A percentile compares a stretch with the other conserved stretches of the same genome.
Evolutionary conservation across 2,888 invertebrate species (phyloP).

Genomic region (Acanthacorydalis orientalis): DNA sequence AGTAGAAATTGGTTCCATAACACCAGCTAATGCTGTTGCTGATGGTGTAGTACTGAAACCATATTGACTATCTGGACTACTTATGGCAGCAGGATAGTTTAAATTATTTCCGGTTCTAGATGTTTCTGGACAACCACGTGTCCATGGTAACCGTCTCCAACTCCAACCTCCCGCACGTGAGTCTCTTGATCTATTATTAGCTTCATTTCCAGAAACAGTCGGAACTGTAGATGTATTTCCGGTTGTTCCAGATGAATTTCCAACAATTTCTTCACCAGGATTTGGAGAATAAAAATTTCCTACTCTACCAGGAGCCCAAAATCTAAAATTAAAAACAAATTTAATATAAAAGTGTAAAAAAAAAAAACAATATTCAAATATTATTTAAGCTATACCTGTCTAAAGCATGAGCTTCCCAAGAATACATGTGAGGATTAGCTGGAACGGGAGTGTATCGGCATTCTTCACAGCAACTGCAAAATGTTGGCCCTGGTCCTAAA

Average conservation of each 20-base stretch:
- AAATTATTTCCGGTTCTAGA: constrained; percentile 25
- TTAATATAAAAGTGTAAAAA: neutral
- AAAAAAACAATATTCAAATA: neutral
- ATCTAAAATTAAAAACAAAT: constrained; percentile 18
- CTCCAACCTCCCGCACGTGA: constrained; percentile 39
- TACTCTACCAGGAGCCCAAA: constrained; percentile 44
- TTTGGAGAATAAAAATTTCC: constrained; percentile 76
- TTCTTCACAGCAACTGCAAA: constrained; percentile 55
- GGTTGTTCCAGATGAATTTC: neutral
- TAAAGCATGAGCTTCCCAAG: constrained; percentile 34
- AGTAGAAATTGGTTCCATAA: constrained; percentile 20
- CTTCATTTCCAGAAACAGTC: neutral
- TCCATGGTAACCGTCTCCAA: constrained; percentile 60
- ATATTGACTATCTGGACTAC: constrained; percentile 68
- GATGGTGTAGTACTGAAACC: constrained; percentile 40
- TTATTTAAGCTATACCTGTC: constrained; percentile 21
- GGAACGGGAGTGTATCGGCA: constrained; percentile 39
- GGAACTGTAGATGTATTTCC: neutral
- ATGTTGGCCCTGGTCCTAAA: constrained; percentile 23
- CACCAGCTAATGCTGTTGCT: constrained; percentile 11
- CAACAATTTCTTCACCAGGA: constrained; percentile 39
- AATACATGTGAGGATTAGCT: constrained; percentile 34
- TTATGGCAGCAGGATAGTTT: constrained; percentile 42
- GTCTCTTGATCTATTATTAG: constrained; percentile 7
- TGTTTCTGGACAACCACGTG: constrained; percentile 24